Evolutionary conservation across 2,888 invertebrate genomes (phyloP).

Genomic region (Parthenolecanium corni): DNA sequence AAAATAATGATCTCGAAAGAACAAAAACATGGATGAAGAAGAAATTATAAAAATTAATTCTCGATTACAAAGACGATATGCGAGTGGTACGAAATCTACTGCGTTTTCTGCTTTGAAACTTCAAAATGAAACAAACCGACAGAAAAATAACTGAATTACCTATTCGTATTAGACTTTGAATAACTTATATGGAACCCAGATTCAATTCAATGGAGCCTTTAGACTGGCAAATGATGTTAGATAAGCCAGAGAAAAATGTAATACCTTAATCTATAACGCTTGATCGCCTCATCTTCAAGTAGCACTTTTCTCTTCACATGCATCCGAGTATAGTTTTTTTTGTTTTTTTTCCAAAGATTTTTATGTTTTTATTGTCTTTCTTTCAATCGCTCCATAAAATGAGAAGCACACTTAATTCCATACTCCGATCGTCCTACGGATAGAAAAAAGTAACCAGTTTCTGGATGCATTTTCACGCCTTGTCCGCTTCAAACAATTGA

Average conservation of each 20-base stretch:
- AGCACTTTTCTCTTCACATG: background rate
- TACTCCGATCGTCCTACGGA: background rate
- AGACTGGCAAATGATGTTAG: no score
- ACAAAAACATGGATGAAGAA: no score
- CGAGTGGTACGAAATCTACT: no score
- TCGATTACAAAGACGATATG: no score
- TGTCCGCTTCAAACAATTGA: constrained; percentile 4
- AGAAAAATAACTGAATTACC: background rate
- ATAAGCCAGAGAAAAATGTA: background rate
- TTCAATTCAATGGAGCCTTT: no score
- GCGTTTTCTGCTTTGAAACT: no score
- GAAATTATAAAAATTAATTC: no score
- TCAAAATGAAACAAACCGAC: background rate
- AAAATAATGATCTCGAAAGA: no score
- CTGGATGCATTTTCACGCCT: constrained; percentile 13
- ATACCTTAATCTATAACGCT: background rate
- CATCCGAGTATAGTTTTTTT: background rate
- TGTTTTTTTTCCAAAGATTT: no score
- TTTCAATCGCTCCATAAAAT: background rate
- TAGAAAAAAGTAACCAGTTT: constrained; percentile 14
- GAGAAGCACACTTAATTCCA: background rate
- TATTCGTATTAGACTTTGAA: no score
- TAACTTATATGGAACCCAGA: background rate
- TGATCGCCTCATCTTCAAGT: background rate
- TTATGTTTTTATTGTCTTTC: no score